Conservation (phyloP, 2,113 vertebrate species). For the Dinomys branickii region DNA sequence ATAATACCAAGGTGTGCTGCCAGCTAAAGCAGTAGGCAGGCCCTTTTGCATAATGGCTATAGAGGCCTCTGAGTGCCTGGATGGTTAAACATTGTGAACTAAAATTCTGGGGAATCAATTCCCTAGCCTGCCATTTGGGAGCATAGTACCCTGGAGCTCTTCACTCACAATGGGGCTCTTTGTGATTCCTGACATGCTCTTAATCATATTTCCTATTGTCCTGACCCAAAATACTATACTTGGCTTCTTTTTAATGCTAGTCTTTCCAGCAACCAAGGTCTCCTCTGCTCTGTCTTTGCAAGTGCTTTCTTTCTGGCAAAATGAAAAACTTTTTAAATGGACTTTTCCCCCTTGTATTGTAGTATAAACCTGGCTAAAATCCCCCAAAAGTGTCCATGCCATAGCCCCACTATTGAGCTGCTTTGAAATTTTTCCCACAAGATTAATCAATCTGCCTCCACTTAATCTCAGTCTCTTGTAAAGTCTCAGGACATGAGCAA, state of each 20-base stretch:
- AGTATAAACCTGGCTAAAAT: neutral
- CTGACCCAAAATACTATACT: neutral
- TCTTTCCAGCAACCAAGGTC: neutral
- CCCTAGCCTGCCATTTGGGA: neutral
- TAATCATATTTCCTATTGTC: too few relatives aligned
- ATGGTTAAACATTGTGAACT: neutral
- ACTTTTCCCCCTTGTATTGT: neutral
- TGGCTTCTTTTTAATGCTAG: neutral
- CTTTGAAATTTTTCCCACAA: too few relatives aligned
- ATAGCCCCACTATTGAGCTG: neutral
- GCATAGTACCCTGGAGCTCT: neutral
- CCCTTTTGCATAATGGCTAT: neutral
- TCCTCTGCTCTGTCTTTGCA: neutral
- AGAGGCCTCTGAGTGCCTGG: neutral
- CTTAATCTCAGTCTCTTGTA: neutral
- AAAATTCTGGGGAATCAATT: neutral
- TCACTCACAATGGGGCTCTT: neutral
- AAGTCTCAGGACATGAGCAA: neutral
- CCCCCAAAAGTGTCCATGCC: neutral
- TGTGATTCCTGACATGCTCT: neutral
- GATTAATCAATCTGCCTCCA: neutral
- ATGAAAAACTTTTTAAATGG: neutral
- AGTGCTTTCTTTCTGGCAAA: neutral
- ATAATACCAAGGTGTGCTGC: neutral
- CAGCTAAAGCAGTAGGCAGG: neutral